Conservation (phyloP, 2,113 vertebrate species). For the Heterotis niloticus region DNA sequence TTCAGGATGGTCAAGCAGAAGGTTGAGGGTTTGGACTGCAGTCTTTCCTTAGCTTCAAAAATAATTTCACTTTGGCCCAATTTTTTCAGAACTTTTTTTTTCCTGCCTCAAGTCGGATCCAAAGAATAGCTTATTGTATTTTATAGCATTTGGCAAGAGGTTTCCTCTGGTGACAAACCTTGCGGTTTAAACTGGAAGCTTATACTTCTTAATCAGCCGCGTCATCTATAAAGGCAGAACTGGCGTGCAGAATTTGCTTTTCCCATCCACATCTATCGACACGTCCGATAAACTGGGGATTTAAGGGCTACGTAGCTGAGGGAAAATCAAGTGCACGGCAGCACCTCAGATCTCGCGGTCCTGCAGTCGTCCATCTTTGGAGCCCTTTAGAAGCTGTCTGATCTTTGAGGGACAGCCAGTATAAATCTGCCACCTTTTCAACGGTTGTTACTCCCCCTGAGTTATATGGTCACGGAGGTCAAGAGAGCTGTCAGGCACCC, state of each 20-base stretch:
- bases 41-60: neutral
- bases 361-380: conserved; percentile 5
- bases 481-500: conserved; percentile 18
- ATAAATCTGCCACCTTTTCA: conserved; percentile 23
- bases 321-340: neutral
- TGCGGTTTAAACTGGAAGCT: neutral
- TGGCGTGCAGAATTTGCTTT: neutral
- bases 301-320: neutral
- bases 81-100: neutral
- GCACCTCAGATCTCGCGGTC: neutral
- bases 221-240: neutral
- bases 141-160: neutral
- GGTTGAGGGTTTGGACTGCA: neutral
- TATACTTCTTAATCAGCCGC: neutral
- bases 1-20: neutral
- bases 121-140: neutral
- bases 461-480: conserved; percentile 16
- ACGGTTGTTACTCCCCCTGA: conserved; percentile 15
- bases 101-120: neutral
- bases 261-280: neutral
- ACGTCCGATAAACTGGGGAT: neutral
- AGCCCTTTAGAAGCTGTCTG: neutral
- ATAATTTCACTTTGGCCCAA: neutral
- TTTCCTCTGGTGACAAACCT: neutral
- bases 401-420: conserved; percentile 19